These are phyloP conservation scores for Leptinotarsa juncta DNA, from an alignment of 2,888 invertebrate genomes.

Conservation along the genomic window DNA sequence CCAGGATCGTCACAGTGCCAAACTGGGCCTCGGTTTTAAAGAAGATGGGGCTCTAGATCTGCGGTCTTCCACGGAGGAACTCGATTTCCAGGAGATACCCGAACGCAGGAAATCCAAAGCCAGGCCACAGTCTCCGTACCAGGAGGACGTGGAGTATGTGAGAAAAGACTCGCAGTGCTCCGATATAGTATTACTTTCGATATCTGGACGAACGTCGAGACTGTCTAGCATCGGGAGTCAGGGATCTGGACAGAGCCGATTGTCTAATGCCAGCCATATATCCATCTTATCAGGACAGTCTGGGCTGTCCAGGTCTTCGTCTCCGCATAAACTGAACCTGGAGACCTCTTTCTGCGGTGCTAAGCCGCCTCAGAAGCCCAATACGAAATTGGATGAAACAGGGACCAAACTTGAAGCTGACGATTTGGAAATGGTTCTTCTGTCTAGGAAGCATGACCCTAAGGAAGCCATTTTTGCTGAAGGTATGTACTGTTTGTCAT, in stretches of 20 bases:
- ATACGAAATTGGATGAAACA: conserved; percentile 47
- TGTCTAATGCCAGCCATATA: conserved; percentile 70
- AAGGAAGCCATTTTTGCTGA: conserved; percentile 75
- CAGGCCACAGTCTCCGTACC: conserved; percentile 61
- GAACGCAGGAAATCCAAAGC: conserved; percentile 57
- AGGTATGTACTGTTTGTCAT: conserved; percentile 60
- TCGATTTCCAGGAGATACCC: conserved; percentile 81
- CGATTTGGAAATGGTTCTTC: conserved; percentile 69
- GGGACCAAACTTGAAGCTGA: conserved; percentile 64
- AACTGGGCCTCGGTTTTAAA: conserved; percentile 63
- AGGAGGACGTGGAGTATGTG: conserved; percentile 60
- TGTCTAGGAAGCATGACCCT: conserved; percentile 74
- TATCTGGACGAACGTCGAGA: conserved; percentile 84
- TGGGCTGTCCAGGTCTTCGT: conserved; percentile 77
- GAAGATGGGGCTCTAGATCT: conserved; percentile 85
- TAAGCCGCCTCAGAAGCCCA: conserved; percentile 69
- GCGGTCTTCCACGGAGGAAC: conserved; percentile 88
- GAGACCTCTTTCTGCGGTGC: conserved; percentile 93
- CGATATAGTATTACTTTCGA: conserved; percentile 79
- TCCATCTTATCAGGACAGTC: conserved; percentile 71
- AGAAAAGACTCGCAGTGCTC: conserved; percentile 73
- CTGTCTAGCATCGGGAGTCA: conserved; percentile 86
- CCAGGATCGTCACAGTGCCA: conserved; percentile 61
- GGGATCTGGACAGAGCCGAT: conserved; percentile 67
- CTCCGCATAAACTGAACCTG: conserved; percentile 90